Base-by-base conservation (phyloP, 2,113 vertebrate genomes). In the Trogon melanurus region DNA sequence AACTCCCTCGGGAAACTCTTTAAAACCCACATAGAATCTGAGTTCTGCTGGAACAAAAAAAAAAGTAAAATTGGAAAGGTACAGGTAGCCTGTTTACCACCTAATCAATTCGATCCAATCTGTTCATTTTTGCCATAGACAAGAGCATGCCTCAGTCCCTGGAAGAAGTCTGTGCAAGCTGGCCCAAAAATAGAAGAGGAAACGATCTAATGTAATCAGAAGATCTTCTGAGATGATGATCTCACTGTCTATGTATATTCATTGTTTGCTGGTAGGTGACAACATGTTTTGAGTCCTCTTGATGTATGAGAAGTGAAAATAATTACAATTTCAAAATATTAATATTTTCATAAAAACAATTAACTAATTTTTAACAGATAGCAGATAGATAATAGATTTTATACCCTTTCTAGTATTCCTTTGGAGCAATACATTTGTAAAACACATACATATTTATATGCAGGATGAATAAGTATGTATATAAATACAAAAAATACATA, bases 21-120 rank as follows among this genome's bases (percentile, higher is more conserved):
- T 51, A 34, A 71, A 64, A 56, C 4, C 0, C 0, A 6, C 11
- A 12, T 23, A 23, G 27, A 7, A 44, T 67, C 1, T 73, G 41
- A 32, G 54, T 27, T 32, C 41, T 4, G 8, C 34, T 34, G 20
- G 29, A 51, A 65, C 30, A n/a, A 50, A n/a, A 50, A 50, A n/a
- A 50, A 81, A 84, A 41, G 1, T 32, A 62, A 73, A 81, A 54
- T 44, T 62, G 34, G 41, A 82, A 82, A 48, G 27, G 17, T 20
- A 23, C 18, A 30, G 11, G 11, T 32, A 45, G 3, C 4, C 10
- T 13, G 54, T 78, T 10, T 2, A 3, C 4, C 26, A 29, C 27
- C 16, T 32, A 2, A 53, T 50, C 9, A 57, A 10, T n/a, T 51
- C 44, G 23, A 15, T 29, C 8, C 45, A 11, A 30, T 34, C 27